phyloP scores from a whole-genome alignment of 2,888 invertebrate species.

The Seira musarum region DNA sequence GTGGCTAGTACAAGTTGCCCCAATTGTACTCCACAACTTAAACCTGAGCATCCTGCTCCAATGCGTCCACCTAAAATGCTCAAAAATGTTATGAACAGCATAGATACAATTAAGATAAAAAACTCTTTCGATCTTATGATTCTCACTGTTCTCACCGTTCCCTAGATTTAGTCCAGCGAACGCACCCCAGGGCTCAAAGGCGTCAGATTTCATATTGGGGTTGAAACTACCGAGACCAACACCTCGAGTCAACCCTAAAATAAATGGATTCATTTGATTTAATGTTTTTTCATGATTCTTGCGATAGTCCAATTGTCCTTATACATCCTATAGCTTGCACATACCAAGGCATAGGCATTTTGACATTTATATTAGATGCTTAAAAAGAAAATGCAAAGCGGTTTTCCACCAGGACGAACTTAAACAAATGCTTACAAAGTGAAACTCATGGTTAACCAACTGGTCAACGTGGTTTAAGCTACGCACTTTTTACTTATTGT shows the following conservation, averaged over 20 bases:
- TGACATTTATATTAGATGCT: too few species aligned
- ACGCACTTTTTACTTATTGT: too few species aligned
- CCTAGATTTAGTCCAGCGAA: slow-evolving; percentile 67
- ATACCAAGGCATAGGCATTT: too few species aligned
- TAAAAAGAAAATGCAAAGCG: too few species aligned
- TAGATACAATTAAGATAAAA: background rate
- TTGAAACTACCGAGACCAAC: slow-evolving; percentile 64
- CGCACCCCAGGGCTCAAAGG: slow-evolving; percentile 66
- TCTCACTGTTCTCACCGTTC: slow-evolving; percentile 63
- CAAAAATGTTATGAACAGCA: background rate
- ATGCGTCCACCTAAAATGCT: slow-evolving; percentile 47
- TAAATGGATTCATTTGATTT: too few species aligned
- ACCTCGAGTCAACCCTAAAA: slow-evolving; percentile 47
- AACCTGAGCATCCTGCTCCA: slow-evolving; percentile 66
- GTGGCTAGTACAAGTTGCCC: slow-evolving; percentile 59
- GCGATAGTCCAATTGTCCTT: too few species aligned
- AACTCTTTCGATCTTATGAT: too few species aligned
- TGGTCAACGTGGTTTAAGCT: too few species aligned
- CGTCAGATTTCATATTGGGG: slow-evolving; percentile 48
- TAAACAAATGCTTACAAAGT: too few species aligned
- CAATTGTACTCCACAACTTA: slow-evolving; percentile 63
- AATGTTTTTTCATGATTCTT: too few species aligned
- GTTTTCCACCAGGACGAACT: too few species aligned
- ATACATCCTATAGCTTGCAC: too few species aligned
- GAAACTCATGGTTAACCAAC: slow-evolving; percentile 47